phyloP scores from a whole-genome alignment of 2,888 invertebrate species.

The Synergus japonicus region DNA sequence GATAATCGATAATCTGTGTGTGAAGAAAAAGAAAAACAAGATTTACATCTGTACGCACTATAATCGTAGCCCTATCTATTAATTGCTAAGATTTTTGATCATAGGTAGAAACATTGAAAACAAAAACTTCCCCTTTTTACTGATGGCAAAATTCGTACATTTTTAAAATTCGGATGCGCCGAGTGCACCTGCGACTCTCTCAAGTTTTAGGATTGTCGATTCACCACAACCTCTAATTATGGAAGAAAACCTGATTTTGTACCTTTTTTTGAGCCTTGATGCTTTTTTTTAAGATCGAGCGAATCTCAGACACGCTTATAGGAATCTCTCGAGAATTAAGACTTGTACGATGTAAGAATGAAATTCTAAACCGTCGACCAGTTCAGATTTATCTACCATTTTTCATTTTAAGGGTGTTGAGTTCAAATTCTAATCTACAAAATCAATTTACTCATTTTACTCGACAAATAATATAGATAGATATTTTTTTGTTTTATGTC shows the following conservation, averaged over 20 bases:
- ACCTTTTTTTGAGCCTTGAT: background rate
- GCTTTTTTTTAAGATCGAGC: background rate
- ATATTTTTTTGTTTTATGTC: no score
- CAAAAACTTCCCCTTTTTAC: conserved; percentile 7
- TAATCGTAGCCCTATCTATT: conserved; percentile 64
- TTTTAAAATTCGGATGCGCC: conserved; percentile 9
- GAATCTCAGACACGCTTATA: conserved; percentile 30
- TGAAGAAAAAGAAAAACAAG: conserved; percentile 54
- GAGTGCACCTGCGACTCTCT: conserved; percentile 38
- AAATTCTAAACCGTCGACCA: conserved; percentile 32
- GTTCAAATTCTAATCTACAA: no score
- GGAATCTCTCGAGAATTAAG: conserved; percentile 35
- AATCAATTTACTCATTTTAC: no score
- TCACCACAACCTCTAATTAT: conserved; percentile 2
- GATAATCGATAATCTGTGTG: conserved; percentile 62
- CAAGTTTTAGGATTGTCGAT: conserved; percentile 30
- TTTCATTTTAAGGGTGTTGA: background rate
- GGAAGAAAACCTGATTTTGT: background rate
- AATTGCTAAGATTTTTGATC: conserved; percentile 57
- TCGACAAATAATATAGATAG: no score
- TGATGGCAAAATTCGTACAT: background rate
- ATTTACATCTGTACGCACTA: conserved; percentile 65
- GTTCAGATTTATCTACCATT: background rate
- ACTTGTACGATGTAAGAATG: conserved; percentile 38
- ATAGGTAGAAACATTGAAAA: conserved; percentile 32